Evolutionary conservation across 2,888 invertebrate species (phyloP).

Genomic region (Slavum lentiscoides): DNA sequence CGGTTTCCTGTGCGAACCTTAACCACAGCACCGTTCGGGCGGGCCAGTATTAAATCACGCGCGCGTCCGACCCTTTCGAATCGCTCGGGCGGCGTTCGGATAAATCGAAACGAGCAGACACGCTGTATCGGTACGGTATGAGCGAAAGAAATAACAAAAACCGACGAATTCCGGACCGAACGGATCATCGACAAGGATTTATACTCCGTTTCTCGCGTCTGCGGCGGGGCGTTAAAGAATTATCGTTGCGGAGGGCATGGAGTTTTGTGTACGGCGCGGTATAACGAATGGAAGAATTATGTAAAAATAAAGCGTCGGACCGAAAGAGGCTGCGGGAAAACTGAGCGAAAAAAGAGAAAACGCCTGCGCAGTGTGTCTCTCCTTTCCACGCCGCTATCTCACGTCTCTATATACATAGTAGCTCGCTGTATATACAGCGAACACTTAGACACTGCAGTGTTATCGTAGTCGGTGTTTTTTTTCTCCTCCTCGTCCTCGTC

Average conservation of each 20-base stretch:
- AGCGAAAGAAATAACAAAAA: not conserved
- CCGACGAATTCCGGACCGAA: too few species aligned
- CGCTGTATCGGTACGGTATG: too few species aligned
- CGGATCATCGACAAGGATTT: slow-evolving; percentile 22
- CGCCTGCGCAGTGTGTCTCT: not conserved
- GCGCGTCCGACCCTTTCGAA: too few species aligned
- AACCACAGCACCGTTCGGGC: too few species aligned
- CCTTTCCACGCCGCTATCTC: not conserved
- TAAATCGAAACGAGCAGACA: too few species aligned
- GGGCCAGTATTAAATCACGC: too few species aligned
- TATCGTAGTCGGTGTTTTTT: not conserved
- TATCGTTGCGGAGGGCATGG: not conserved
- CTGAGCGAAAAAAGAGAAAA: not conserved
- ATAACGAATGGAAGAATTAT: slow-evolving; percentile 46
- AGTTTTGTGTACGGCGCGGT: too few species aligned
- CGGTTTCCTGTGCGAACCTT: too few species aligned
- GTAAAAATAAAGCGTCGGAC: slow-evolving; percentile 39
- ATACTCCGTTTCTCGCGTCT: not conserved
- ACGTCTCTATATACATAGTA: too few species aligned
- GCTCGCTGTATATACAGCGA: too few species aligned
- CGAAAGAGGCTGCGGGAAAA: not conserved
- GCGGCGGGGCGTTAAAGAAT: not conserved
- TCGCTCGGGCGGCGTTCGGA: too few species aligned
- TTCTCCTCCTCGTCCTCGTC: not conserved
- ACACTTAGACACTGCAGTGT: too few species aligned